These are phyloP conservation scores for Cairina moschata DNA, from an alignment of 2,113 vertebrate species.

Conservation along the genomic window DNA sequence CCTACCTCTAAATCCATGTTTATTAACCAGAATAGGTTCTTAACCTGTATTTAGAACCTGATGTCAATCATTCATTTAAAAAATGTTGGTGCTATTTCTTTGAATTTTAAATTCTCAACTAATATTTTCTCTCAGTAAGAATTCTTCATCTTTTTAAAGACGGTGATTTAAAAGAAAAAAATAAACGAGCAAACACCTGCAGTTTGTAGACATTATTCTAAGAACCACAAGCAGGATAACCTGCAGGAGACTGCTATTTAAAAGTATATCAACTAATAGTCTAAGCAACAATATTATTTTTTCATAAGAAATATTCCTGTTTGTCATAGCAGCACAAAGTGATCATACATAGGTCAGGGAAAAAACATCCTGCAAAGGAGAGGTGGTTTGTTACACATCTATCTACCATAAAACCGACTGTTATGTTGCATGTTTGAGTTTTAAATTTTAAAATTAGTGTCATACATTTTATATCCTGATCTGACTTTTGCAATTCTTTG, in stretches of 20 bases:
- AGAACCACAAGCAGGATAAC: not conserved
- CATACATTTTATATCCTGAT: not conserved
- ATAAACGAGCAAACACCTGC: not conserved
- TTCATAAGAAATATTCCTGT: not conserved
- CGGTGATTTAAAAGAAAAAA: not conserved
- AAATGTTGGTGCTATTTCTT: slow-evolving; percentile 42
- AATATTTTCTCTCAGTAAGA: slow-evolving; percentile 28
- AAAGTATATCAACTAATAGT: not conserved
- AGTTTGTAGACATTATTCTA: not conserved
- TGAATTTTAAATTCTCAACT: slow-evolving; percentile 10
- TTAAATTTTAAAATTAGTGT: not conserved
- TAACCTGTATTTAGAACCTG: slow-evolving; percentile 46
- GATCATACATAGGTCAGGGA: not conserved
- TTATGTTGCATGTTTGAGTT: not conserved
- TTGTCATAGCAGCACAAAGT: not conserved
- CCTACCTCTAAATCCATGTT: slow-evolving; percentile 22
- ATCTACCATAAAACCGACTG: not conserved
- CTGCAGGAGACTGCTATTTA: not conserved
- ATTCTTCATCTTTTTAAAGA: not conserved
- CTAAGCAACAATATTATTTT: not conserved
- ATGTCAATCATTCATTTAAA: slow-evolving; percentile 14
- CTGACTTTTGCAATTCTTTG: not conserved
- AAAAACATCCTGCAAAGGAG: not conserved
- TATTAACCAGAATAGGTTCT: slow-evolving; percentile 30
- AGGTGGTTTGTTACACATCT: not conserved